These are phyloP conservation scores for Drosophila anomalata DNA, from an alignment of 2,888 invertebrate genomes.

Conservation along the genomic window DNA sequence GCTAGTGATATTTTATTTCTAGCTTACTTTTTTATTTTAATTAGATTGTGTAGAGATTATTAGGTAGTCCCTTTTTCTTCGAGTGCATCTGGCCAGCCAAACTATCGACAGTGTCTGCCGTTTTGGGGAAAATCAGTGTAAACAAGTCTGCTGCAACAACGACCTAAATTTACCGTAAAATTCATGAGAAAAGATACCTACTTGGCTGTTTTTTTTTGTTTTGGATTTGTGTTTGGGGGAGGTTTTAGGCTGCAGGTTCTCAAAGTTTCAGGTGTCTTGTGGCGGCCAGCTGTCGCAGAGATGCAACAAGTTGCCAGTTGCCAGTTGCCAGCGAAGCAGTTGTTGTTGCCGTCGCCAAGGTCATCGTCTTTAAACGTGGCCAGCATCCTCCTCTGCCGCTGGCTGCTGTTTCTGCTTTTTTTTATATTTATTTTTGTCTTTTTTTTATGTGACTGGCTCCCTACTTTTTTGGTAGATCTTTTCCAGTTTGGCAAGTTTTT, in stretches of 20 bases:
- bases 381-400: constrained; percentile 44
- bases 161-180: constrained; percentile 78
- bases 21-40: not conserved
- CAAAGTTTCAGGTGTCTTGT: constrained; percentile 71
- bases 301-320: constrained; percentile 70
- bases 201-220: not conserved
- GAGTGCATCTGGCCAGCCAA: constrained; percentile 36
- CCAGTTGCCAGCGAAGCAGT: constrained; percentile 42
- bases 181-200: constrained; percentile 67
- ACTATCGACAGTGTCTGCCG: constrained; percentile 60
- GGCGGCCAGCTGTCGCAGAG: constrained; percentile 67
- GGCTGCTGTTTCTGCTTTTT: constrained; percentile 51
- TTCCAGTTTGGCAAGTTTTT: constrained; percentile 69
- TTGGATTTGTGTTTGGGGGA: constrained; percentile 10
- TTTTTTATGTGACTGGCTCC: constrained; percentile 7
- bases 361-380: constrained; percentile 50
- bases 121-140: constrained; percentile 60
- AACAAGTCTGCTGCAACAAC: constrained; percentile 66
- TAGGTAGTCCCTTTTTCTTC: not conserved
- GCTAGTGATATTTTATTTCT: not conserved
- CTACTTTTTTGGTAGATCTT: constrained; percentile 34
- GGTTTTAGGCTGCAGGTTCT: constrained; percentile 18
- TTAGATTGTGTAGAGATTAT: not conserved
- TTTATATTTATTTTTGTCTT: constrained; percentile 3
- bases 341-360: constrained; percentile 58